Evolutionary conservation across 2,888 invertebrate genomes (phyloP).

Genomic region (Metopia argyrocephala): DNA sequence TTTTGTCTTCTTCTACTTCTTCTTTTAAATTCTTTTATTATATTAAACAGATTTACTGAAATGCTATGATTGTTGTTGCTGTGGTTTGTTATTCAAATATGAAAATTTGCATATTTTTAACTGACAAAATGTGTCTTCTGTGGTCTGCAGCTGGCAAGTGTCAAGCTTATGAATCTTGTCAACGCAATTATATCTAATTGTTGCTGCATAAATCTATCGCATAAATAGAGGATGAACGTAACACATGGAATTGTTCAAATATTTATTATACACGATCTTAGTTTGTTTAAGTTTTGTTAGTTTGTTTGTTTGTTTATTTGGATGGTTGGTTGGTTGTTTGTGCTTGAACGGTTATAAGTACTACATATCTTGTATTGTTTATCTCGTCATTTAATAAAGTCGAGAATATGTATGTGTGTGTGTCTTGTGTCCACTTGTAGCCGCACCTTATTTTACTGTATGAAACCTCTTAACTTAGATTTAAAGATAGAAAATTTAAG

Average conservation of each 20-base stretch:
- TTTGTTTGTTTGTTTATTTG: neutral
- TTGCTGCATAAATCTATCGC: conserved; percentile 63
- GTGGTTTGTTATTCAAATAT: neutral
- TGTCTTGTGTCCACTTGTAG: conserved; percentile 56
- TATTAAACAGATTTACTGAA: neutral
- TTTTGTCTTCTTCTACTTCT: neutral
- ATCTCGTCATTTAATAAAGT: conserved; percentile 41
- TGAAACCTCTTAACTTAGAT: conserved; percentile 61
- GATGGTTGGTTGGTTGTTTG: neutral
- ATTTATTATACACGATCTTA: conserved; percentile 59
- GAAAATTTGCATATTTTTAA: conserved; percentile 51
- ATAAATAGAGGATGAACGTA: conserved; percentile 58
- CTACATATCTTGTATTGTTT: conserved; percentile 13
- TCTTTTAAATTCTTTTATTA: neutral
- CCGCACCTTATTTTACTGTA: conserved; percentile 56
- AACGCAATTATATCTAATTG: conserved; percentile 64
- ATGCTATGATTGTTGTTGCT: neutral
- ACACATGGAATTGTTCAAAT: conserved; percentile 58
- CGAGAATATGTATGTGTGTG: neutral
- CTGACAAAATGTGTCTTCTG: conserved; percentile 50
- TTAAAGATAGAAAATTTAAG: conserved; percentile 59
- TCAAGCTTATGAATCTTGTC: conserved; percentile 62
- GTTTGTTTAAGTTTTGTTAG: no score
- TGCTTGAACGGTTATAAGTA: neutral
- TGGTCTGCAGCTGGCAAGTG: conserved; percentile 63